These are phyloP conservation scores for Drosophila seguyi DNA, from an alignment of 1,140 invertebrate genomes.

Conservation along the genomic window DNA sequence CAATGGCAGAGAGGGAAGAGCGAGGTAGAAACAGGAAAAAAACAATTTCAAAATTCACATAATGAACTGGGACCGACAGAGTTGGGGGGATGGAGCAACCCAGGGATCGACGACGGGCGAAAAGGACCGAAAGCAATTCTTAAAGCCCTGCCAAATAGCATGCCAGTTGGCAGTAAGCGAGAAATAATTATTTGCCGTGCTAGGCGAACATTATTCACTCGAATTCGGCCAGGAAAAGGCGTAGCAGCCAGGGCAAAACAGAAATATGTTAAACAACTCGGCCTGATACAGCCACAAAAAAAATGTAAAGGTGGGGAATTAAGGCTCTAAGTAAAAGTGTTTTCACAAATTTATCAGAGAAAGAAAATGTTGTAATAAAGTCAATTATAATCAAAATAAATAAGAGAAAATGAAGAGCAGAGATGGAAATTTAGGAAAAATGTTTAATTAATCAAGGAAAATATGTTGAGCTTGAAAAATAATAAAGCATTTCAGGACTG, in stretches of 20 bases:
- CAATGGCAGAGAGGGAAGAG: neutral
- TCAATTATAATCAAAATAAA: neutral
- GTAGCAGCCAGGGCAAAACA: constrained; percentile 57
- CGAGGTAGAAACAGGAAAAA: constrained; percentile 28
- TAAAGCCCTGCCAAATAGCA: constrained; percentile 76
- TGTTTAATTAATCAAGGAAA: too few relatives aligned
- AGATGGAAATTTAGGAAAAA: neutral
- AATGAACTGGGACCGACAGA: constrained; percentile 59
- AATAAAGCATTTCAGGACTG: too few relatives aligned
- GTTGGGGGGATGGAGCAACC: neutral
- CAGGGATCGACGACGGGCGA: constrained; percentile 13
- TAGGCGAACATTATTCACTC: constrained; percentile 80
- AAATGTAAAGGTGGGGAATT: constrained; percentile 17
- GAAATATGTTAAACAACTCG: constrained; percentile 74
- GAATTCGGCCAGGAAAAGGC: constrained; percentile 48
- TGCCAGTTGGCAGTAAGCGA: constrained; percentile 73
- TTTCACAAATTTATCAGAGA: constrained; percentile 41
- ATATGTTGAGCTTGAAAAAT: neutral
- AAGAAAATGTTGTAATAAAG: neutral
- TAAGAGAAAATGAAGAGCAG: neutral
- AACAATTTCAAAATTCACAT: constrained; percentile 72
- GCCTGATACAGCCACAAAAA: constrained; percentile 31
- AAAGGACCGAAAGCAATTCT: constrained; percentile 42
- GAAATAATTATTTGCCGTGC: constrained; percentile 84
- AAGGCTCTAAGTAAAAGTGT: constrained; percentile 70